phyloP scores from a whole-genome alignment of 64 coral and sea anemone genomes.

The Trachythela sp. region DNA sequence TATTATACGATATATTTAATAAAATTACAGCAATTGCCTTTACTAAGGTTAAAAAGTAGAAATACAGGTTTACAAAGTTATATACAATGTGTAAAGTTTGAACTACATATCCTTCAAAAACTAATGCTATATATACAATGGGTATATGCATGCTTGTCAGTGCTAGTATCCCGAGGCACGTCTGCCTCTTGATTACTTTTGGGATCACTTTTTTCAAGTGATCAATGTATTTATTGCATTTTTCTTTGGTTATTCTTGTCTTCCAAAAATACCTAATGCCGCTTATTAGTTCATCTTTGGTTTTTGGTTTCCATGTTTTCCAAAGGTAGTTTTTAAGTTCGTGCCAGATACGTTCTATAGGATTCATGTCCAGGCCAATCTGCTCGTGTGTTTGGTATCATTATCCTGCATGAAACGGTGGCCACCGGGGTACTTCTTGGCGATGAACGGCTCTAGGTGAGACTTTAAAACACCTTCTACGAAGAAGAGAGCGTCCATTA shows the following conservation, averaged over 20 bases:
- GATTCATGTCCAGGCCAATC: not conserved
- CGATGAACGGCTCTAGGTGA: not conserved
- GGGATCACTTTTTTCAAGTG: not conserved
- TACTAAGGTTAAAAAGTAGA: no score
- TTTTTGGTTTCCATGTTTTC: not conserved
- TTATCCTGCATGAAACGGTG: slow-evolving; percentile 1
- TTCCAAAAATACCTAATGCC: not conserved
- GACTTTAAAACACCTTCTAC: not conserved
- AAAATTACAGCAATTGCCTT: no score
- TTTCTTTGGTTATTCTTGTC: not conserved
- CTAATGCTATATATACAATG: no score
- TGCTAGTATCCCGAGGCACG: not conserved
- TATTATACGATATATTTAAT: no score
- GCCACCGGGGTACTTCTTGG: not conserved
- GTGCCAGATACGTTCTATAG: not conserved
- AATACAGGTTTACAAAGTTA: no score
- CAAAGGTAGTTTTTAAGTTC: not conserved
- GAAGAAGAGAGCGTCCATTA: not conserved
- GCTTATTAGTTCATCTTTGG: not conserved
- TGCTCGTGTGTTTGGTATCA: slow-evolving; percentile 6
- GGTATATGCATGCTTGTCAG: not conserved
- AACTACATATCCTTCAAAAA: no score
- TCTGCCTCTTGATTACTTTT: not conserved
- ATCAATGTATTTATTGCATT: slow-evolving; percentile 27
- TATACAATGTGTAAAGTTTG: no score